Percentiles rank a stretch among this genome's conserved stretches.
phyloP scores from a whole-genome alignment of 1,140 invertebrate species.

The Pomacea maculata region DNA sequence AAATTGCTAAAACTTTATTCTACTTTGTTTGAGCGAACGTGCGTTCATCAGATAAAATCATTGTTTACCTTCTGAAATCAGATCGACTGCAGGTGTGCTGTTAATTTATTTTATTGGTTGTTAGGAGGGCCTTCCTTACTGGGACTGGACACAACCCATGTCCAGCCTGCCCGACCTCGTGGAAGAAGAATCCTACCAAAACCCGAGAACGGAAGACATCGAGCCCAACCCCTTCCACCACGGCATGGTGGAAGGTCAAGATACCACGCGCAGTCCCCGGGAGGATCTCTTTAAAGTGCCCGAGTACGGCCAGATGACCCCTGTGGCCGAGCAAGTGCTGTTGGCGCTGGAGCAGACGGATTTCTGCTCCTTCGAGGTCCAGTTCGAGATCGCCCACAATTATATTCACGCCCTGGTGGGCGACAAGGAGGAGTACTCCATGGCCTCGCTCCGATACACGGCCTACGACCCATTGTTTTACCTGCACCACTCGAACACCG shows the following conservation, averaged over 20 bases:
- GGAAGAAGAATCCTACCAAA: conserved; percentile 6
- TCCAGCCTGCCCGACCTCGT: conserved; percentile 26
- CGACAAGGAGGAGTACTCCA: conserved; percentile 31
- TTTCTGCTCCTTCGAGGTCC: conserved; percentile 39
- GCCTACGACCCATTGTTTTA: conserved; percentile 34
- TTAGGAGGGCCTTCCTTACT: conserved; percentile 26
- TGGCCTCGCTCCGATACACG: conserved; percentile 36
- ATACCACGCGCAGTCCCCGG: conserved; percentile 10
- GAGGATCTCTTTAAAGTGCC: conserved; percentile 24
- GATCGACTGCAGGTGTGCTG: not conserved
- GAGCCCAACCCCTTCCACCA: conserved; percentile 30
- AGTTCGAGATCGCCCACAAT: conserved; percentile 40
- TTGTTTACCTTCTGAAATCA: too few relatives aligned
- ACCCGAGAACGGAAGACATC: conserved; percentile 20
- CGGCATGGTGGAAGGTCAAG: conserved; percentile 3
- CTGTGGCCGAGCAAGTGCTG: conserved; percentile 25
- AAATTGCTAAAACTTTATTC: too few relatives aligned
- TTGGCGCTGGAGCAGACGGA: conserved; percentile 37
- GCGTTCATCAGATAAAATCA: too few relatives aligned
- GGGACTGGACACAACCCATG: conserved; percentile 39
- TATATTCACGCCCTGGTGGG: conserved; percentile 36
- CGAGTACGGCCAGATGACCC: conserved; percentile 23
- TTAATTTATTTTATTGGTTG: conserved; percentile 5
- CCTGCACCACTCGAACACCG: conserved; percentile 40
- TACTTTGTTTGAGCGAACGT: too few relatives aligned